These are phyloP conservation scores for Styela clava DNA, from an alignment of 23 tunicate genomes.

Conservation along the genomic window DNA sequence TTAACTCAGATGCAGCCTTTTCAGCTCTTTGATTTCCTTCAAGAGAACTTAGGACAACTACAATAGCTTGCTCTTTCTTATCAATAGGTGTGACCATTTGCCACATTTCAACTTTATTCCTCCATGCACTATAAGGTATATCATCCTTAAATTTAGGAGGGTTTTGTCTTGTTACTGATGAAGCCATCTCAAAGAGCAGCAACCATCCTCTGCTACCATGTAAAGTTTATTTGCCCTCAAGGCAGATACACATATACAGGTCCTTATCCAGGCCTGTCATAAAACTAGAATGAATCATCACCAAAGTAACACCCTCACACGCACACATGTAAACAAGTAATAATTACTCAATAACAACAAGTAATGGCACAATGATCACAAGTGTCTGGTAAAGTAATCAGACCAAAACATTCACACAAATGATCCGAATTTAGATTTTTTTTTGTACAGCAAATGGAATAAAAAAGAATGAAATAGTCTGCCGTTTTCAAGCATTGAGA, in stretches of 20 bases:
- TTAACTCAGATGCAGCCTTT: slow-evolving; percentile 29
- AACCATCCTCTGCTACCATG: slow-evolving; percentile 31
- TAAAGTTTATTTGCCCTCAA: background rate
- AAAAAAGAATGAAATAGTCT: too few relatives aligned
- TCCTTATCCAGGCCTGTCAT: too few relatives aligned
- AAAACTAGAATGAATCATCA: too few relatives aligned
- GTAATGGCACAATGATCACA: too few relatives aligned
- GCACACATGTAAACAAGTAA: too few relatives aligned
- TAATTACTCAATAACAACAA: too few relatives aligned
- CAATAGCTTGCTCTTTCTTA: slow-evolving; percentile 25
- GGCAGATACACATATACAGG: background rate
- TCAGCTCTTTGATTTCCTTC: slow-evolving; percentile 30
- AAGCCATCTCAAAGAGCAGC: background rate
- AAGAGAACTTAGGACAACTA: background rate
- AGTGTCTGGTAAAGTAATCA: too few relatives aligned
- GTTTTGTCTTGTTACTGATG: background rate
- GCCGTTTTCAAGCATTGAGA: too few relatives aligned
- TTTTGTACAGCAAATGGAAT: too few relatives aligned
- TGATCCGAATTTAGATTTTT: too few relatives aligned
- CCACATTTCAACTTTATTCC: slow-evolving; percentile 26
- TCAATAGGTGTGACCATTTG: slow-evolving; percentile 23
- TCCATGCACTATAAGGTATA: background rate
- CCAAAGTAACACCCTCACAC: too few relatives aligned
- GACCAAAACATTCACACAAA: too few relatives aligned
- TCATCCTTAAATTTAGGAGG: slow-evolving; percentile 17